Evolutionary conservation across 2,113 vertebrate genomes (phyloP).

Genomic region (Nannospalax galili): DNA sequence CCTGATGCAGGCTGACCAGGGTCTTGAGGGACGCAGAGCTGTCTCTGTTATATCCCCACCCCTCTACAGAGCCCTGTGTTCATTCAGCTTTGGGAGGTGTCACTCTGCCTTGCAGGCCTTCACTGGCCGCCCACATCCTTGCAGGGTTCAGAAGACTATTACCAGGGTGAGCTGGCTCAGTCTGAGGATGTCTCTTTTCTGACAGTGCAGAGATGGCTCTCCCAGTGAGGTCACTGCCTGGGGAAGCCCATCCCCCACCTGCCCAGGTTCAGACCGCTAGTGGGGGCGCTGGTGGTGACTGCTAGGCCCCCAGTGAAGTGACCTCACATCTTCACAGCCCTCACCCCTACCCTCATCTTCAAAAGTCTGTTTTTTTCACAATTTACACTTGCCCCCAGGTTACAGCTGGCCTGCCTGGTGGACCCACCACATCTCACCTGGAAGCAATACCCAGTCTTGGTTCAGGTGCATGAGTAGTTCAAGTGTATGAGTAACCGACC

Average conservation of each 20-base stretch:
- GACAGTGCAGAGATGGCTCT: background rate
- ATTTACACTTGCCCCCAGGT: background rate
- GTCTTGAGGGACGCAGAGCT: background rate
- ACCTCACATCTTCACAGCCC: background rate
- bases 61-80: rapidly evolving
- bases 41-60: background rate
- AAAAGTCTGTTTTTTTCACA: background rate
- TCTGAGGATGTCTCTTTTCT: background rate
- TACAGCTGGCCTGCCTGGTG: background rate
- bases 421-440: background rate
- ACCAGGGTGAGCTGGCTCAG: background rate
- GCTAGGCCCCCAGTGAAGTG: background rate
- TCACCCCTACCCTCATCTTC: background rate
- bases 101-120: background rate
- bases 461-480: background rate
- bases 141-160: background rate
- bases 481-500: background rate
- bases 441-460: background rate
- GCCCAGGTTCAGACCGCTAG: too few species aligned
- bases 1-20: background rate
- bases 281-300: background rate
- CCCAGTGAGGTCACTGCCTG: too few species aligned
- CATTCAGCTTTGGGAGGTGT: rapidly evolving
- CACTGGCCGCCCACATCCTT: background rate
- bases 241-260: background rate